These are phyloP conservation scores for Notolepis coatsorum DNA, from an alignment of 2,797 vertebrate species.

Conservation along the genomic window DNA sequence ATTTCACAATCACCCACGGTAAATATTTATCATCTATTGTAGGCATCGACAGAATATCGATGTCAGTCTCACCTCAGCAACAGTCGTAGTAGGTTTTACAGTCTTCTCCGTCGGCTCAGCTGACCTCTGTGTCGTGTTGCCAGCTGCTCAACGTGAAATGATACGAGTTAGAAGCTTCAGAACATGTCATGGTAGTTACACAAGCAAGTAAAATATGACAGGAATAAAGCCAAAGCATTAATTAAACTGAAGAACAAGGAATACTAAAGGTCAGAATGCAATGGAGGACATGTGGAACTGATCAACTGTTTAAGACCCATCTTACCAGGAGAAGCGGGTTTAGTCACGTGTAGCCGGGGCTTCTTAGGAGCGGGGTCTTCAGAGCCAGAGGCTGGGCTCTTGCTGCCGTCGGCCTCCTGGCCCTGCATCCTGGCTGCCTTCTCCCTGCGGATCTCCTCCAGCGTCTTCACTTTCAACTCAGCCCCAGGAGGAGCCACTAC, in stretches of 20 bases:
- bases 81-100: conserved; percentile 17
- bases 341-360: conserved; percentile 71
- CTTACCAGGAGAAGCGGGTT: conserved; percentile 70
- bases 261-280: not conserved
- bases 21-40: not conserved
- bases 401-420: conserved; percentile 31
- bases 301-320: not conserved
- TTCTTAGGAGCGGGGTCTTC: conserved; percentile 50
- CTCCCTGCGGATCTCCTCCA: conserved; percentile 94
- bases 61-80: conserved; percentile 57
- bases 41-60: not conserved
- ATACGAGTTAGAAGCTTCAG: not conserved
- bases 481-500: not conserved
- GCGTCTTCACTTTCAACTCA: conserved; percentile 87
- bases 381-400: not conserved
- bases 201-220: not conserved
- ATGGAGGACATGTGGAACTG: not conserved
- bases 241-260: not conserved
- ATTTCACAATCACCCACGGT: not conserved
- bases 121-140: conserved; percentile 38
- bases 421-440: conserved; percentile 85
- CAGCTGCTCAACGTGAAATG: conserved; percentile 35
- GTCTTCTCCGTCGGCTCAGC: conserved; percentile 46
- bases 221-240: not conserved
- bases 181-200: not conserved